Percentiles rank a stretch among this genome's conserved stretches.
These are phyloP conservation scores for Hofmannophila pseudospretella DNA, from an alignment of 2,888 invertebrate genomes.

Conservation along the genomic window DNA sequence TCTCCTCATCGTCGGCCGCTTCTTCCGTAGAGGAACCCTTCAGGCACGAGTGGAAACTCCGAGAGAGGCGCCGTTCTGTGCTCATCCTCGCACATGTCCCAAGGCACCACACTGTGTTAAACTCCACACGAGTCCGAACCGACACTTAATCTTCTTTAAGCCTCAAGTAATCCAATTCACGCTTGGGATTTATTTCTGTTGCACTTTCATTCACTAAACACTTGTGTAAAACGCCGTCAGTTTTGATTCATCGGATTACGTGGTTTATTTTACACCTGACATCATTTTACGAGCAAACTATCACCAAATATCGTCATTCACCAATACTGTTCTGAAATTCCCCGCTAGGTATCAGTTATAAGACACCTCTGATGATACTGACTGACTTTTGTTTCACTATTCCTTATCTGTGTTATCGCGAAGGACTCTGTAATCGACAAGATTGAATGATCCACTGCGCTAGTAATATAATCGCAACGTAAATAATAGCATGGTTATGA, in stretches of 20 bases:
- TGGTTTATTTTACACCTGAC: slow-evolving; percentile 7
- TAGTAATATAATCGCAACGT: slow-evolving; percentile 34
- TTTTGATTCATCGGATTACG: slow-evolving; percentile 8
- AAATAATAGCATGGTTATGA: slow-evolving; percentile 25
- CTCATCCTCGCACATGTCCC: slow-evolving; percentile 72
- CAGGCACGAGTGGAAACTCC: slow-evolving; percentile 83
- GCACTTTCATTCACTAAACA: slow-evolving; percentile 12
- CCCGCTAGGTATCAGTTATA: too few relatives aligned
- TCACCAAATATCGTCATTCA: neutral
- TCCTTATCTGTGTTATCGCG: slow-evolving; percentile 46
- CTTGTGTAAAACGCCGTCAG: neutral
- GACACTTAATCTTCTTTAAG: neutral
- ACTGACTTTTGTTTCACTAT: slow-evolving; percentile 29
- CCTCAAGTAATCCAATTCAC: neutral
- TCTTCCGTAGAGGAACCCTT: slow-evolving; percentile 78
- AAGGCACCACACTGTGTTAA: slow-evolving; percentile 26
- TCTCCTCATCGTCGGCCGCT: slow-evolving; percentile 68
- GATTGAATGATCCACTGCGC: slow-evolving; percentile 32
- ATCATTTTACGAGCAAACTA: slow-evolving; percentile 1
- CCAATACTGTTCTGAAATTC: too few relatives aligned
- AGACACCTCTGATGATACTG: slow-evolving; percentile 42
- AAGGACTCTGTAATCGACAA: slow-evolving; percentile 46
- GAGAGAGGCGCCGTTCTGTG: slow-evolving; percentile 78
- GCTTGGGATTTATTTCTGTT: slow-evolving; percentile 1
- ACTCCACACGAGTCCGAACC: neutral